phyloP scores from a whole-genome alignment of 2,113 vertebrate species.

The Ptilonorhynchus violaceus region DNA sequence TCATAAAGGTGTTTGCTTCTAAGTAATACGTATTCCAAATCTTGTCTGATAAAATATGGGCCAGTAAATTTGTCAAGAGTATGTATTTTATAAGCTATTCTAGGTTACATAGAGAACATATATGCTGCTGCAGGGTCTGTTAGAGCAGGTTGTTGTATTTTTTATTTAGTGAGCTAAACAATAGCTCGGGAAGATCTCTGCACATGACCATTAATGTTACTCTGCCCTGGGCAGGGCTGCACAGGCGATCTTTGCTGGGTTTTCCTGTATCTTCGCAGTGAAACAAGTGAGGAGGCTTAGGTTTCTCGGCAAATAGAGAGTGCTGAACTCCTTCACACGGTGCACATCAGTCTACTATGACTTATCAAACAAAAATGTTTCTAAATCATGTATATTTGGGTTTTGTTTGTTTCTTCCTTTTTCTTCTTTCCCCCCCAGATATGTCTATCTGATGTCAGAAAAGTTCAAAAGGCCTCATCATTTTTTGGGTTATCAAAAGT shows the following conservation, averaged over 20 bases:
- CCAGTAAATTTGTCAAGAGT: not conserved
- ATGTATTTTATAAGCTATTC: not conserved
- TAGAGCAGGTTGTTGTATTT: not conserved
- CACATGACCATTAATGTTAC: not conserved
- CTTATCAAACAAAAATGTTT: not conserved
- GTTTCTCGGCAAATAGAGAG: not conserved
- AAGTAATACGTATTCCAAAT: not conserved
- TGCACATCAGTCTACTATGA: not conserved
- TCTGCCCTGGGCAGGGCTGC: not conserved
- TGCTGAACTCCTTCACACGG: not conserved
- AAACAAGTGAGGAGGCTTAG: not conserved
- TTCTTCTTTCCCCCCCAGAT: not conserved
- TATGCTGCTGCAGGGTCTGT: not conserved
- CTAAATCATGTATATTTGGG: not conserved
- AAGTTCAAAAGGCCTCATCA: not conserved
- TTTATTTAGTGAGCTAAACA: not conserved
- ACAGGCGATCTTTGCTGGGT: not conserved
- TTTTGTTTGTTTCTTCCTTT: not conserved
- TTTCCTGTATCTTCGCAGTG: not conserved
- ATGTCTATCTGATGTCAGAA: not conserved
- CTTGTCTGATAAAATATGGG: not conserved
- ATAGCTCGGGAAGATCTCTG: not conserved
- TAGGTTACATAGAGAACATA: not conserved
- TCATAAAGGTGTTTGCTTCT: not conserved
- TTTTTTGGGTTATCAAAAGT: not conserved